A percentile compares a stretch with the other conserved stretches of the same genome.
phyloP scores from a whole-genome alignment of 2,888 invertebrate species.

The Drosophila multiciliata region DNA sequence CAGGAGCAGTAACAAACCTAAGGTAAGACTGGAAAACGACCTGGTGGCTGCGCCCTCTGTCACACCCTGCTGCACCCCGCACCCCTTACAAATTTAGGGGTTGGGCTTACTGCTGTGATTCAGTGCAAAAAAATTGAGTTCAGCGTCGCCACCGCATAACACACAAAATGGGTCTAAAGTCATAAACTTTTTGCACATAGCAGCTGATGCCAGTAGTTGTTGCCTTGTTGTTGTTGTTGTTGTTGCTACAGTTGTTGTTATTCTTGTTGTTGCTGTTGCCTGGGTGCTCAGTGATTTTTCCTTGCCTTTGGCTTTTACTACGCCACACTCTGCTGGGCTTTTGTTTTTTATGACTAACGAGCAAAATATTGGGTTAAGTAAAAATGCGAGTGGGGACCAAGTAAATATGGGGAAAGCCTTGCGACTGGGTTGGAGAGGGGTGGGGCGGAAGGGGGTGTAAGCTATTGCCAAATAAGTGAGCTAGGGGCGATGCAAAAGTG shows the following conservation, averaged over 20 bases:
- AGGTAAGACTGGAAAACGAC: constrained; percentile 57
- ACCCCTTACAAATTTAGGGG: neutral
- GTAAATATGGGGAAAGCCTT: constrained; percentile 8
- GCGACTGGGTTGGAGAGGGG: neutral
- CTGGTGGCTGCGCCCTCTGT: constrained; percentile 20
- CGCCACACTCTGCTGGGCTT: constrained; percentile 68
- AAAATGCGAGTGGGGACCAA: constrained; percentile 29
- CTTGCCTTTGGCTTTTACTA: constrained; percentile 79
- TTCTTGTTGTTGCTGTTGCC: constrained; percentile 35
- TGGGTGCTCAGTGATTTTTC: constrained; percentile 74
- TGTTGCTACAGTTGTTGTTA: constrained; percentile 32
- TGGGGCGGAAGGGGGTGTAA: neutral
- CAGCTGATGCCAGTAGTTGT: constrained; percentile 72
- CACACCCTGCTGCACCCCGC: neutral
- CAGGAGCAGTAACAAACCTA: constrained; percentile 26
- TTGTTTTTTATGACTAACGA: constrained; percentile 79
- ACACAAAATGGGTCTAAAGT: constrained; percentile 82
- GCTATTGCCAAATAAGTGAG: constrained; percentile 50
- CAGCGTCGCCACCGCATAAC: constrained; percentile 54
- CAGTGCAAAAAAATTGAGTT: constrained; percentile 67
- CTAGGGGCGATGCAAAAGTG: constrained; percentile 3
- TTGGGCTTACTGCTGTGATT: constrained; percentile 55
- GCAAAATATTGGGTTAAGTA: constrained; percentile 79
- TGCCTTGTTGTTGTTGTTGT: constrained; percentile 27
- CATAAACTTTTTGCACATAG: constrained; percentile 77